A percentile compares a stretch with the other conserved stretches of the same genome.
These are phyloP conservation scores for Syritta pipiens DNA, from an alignment of 2,888 invertebrate species.

Conservation along the genomic window DNA sequence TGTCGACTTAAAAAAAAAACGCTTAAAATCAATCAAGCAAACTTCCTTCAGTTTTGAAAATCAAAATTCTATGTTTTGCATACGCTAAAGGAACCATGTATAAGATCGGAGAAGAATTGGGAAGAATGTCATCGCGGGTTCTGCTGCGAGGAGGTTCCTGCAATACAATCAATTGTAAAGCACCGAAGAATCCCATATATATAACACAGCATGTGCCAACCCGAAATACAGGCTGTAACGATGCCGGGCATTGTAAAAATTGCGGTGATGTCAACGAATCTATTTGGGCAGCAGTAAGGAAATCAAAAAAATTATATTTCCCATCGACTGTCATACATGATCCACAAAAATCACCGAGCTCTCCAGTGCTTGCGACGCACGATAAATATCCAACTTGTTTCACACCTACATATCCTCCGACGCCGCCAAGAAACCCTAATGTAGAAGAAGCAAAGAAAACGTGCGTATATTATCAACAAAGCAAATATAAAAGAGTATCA, in stretches of 20 bases:
- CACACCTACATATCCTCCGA: too few species aligned
- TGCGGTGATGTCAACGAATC: slow-evolving; percentile 4
- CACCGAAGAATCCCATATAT: neutral
- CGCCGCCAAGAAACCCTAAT: neutral
- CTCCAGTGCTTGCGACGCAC: neutral
- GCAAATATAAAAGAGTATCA: slow-evolving; percentile 45
- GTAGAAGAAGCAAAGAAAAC: neutral
- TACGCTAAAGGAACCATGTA: too few species aligned
- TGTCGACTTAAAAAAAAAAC: too few species aligned
- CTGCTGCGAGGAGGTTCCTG: too few species aligned
- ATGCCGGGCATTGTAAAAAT: neutral
- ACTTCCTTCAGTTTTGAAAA: too few species aligned
- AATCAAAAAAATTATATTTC: neutral
- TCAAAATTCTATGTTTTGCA: too few species aligned
- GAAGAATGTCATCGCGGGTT: too few species aligned
- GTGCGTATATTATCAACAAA: neutral
- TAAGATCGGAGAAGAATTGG: too few species aligned
- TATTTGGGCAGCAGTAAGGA: slow-evolving; percentile 10
- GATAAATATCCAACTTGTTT: too few species aligned
- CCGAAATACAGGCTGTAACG: neutral
- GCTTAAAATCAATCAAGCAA: too few species aligned
- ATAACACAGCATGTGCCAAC: neutral
- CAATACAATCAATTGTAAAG: neutral
- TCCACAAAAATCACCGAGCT: neutral
- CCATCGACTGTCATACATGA: neutral